Evolutionary conservation across 2,888 invertebrate species (phyloP), one percentile per base, ranked within the genome.

Genomic region (Spisula subtruncata): DNA sequence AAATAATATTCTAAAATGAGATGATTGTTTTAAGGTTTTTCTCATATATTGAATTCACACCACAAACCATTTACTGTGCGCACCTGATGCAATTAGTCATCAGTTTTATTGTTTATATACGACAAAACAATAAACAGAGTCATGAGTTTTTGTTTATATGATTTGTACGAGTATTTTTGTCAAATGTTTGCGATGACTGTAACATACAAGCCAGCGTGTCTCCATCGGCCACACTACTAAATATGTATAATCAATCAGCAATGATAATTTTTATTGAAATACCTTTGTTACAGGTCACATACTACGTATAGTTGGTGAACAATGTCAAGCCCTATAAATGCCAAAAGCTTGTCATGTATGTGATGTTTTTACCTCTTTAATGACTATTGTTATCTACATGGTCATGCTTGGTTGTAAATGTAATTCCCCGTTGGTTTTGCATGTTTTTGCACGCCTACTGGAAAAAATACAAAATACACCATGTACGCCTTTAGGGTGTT

Each of bases 371-470:
- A 35, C 29, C 32, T 32, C 32, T 18, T 75, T 32, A 35, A 35
- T 35, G 35, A 35, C 35, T 10, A 18, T 75, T 75, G 32, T 75
- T 32, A n/a, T 32, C 75, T 75, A 75, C 75, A 18, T 25, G 35
- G 75, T 75, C 75, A 75, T 18, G 29, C 16, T 75, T 18, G 12
- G 32, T 75, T 35, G 75, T 35, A 35, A n/a, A 32, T 20, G 12
- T 75, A 32, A 32, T 32, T 75, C n/a, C 2, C 32, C 14, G 32
- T 75, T 16, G 75, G 8, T 41, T 35, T 32, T 35, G 18, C 75
- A 35, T 75, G 75, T 75, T 66, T 75, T 75, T 75, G 75, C 14
- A 12, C 75, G 75, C 75, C 75, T 75, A 75, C 75, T 32, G 16
- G 35, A 75, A 75, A 75, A 35, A 20, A n/a, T 0, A 1, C 32